A percentile compares a stretch with the other conserved stretches of the same genome.
phyloP scores from a whole-genome alignment of 2,797 vertebrate species.

The Pangasius larnaudii region DNA sequence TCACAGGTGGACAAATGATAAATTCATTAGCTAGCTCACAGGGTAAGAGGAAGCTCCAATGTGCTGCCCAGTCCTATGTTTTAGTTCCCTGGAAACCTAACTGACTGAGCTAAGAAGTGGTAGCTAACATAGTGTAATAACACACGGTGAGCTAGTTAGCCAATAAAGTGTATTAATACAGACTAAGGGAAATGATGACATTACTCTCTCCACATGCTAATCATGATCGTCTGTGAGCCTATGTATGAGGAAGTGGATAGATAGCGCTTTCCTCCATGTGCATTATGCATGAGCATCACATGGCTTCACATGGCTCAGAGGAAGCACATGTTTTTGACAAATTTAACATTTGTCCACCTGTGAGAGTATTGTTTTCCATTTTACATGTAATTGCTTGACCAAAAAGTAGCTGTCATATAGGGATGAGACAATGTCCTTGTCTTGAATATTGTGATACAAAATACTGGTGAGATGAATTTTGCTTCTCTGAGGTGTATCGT shows the following conservation, averaged over 20 bases:
- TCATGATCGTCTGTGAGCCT: background rate
- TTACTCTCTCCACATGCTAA: background rate
- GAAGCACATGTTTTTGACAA: too few relatives aligned
- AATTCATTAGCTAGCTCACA: background rate
- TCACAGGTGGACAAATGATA: background rate
- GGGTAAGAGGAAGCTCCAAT: background rate
- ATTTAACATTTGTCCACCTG: too few relatives aligned
- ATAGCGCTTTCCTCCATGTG: background rate
- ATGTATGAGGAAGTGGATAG: background rate
- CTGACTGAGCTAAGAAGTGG: background rate
- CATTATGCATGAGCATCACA: background rate
- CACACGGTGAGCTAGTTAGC: background rate
- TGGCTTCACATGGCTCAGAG: too few relatives aligned
- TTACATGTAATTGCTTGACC: too few relatives aligned
- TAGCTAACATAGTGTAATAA: background rate
- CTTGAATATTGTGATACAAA: too few relatives aligned
- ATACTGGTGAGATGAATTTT: too few relatives aligned
- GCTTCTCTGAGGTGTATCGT: too few relatives aligned
- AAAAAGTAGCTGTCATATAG: too few relatives aligned
- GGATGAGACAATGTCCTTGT: too few relatives aligned
- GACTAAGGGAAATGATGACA: background rate
- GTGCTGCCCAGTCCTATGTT: background rate
- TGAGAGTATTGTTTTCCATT: too few relatives aligned
- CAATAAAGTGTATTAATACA: background rate
- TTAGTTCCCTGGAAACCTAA: background rate